Percentiles rank a stretch among this genome's conserved stretches.
Conservation (phyloP, 2,797 vertebrate species). For the Pipistrellus nathusii region DNA sequence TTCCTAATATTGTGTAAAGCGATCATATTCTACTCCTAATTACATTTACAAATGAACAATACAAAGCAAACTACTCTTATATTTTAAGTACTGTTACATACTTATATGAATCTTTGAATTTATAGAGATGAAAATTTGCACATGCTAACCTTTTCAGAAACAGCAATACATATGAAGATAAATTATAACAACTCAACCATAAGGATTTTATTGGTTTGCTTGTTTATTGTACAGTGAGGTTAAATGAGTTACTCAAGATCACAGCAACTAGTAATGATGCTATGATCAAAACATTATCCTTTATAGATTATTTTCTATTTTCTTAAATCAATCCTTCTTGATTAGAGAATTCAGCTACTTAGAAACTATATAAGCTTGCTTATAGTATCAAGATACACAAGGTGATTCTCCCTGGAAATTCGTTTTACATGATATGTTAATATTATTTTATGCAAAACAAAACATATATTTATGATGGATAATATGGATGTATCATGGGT, state of each 20-base stretch:
- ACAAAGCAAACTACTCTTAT: neutral
- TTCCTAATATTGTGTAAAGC: neutral
- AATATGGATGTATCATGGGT: neutral
- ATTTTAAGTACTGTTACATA: neutral
- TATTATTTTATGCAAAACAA: neutral
- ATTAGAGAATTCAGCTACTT: neutral
- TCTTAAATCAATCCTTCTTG: neutral
- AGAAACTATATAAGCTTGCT: neutral
- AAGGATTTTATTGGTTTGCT: neutral
- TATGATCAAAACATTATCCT: neutral
- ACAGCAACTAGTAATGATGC: neutral
- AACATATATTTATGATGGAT: neutral
- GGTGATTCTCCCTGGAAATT: neutral
- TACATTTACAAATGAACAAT: neutral
- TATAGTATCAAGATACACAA: neutral
- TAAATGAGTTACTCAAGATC: neutral
- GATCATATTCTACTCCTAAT: neutral
- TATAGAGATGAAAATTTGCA: neutral
- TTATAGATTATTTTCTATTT: neutral
- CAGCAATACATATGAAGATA: neutral
- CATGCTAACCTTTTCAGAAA: constrained; percentile 17
- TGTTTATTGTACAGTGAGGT: neutral
- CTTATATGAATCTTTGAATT: neutral
- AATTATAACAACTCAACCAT: neutral
- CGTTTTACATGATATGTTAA: neutral